A percentile compares a stretch with the other conserved stretches of the same genome.
These are phyloP conservation scores for Hydropsyche tenuis DNA, from an alignment of 1,140 invertebrate genomes.

Conservation along the genomic window DNA sequence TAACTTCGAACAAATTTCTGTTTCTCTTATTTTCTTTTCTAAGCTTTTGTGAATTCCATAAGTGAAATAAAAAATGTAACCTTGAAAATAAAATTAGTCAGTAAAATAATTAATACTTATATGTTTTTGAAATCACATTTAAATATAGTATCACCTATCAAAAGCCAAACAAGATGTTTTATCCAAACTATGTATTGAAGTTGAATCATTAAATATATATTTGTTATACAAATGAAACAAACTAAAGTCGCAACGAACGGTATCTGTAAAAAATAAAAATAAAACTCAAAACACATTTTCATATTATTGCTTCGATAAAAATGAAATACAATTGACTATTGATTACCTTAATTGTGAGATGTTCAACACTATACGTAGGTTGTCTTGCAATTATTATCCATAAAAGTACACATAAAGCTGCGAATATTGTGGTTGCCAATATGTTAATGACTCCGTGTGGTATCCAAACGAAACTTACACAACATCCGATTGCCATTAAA, in stretches of 20 bases:
- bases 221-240: constrained; percentile 71
- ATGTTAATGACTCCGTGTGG: constrained; percentile 39
- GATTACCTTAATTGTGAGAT: constrained; percentile 43
- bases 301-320: not conserved
- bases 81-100: too few relatives aligned
- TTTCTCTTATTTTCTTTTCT: not conserved
- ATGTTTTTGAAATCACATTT: constrained; percentile 23
- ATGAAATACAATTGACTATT: not conserved
- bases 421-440: constrained; percentile 50
- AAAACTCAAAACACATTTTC: not conserved
- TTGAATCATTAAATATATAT: constrained; percentile 76
- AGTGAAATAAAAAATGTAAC: constrained; percentile 2
- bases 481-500: constrained; percentile 53
- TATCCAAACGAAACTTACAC: constrained; percentile 50
- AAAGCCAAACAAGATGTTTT: constrained; percentile 75
- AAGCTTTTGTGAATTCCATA: not conserved
- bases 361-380: constrained; percentile 52
- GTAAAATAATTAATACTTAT: not conserved
- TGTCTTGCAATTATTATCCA: constrained; percentile 58
- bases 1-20: not conserved
- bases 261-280: constrained; percentile 59
- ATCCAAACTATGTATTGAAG: constrained; percentile 74
- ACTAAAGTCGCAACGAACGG: constrained; percentile 77
- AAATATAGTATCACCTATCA: constrained; percentile 60
- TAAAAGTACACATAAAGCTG: constrained; percentile 52